Base-by-base conservation (phyloP, 53 echinoderm and acorn worm genomes). In the Echinometra lucunter region DNA sequence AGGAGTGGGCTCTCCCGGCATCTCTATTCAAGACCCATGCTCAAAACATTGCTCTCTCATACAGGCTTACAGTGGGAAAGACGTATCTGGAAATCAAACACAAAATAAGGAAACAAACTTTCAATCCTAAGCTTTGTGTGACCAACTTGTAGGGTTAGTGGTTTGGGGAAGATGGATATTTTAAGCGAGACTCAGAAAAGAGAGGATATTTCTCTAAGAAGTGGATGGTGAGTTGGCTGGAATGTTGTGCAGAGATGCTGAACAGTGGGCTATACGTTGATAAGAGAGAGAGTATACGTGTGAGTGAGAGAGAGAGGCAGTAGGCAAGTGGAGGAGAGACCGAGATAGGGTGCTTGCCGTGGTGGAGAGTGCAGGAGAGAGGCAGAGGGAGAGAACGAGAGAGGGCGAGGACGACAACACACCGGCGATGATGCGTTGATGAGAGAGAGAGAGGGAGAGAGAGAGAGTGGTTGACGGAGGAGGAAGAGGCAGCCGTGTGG, bases 31-130 rank as follows among this genome's bases (percentile, higher is more conserved):
- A 0, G 37, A 40, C 78, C 38, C 78, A 40, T 78, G 78, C 42
- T 78, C 78, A 40, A 72, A 72, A 72, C 70, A 72, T 72, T 72
- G 72, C 72, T 72, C 72, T 72, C 63, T 63, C 69, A 7, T n/a
- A n/a, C 69, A 69, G 15, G 69, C 34, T 34, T 69, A 15, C 30
- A 34, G 34, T 34, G 32, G 10, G 32, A 32, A 12, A 30, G 78
- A 4, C 42, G 78, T 42, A 40, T 42, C 78, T 78, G 21, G 18
- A 78, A 78, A 78, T 78, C 78, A 78, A 78, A 78, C 78, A 78
- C 42, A 78, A 78, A 42, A 78, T 78, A 40, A 78, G 15, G 72
- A 72, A 72, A 72, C 32, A 15, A 15, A 78, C 40, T 78, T 18
- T 40, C 18, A 37, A 21, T 78, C 35, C 78, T 78, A 21, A 78